Conservation (phyloP, 2,113 vertebrate species). For the Rhea americana region DNA sequence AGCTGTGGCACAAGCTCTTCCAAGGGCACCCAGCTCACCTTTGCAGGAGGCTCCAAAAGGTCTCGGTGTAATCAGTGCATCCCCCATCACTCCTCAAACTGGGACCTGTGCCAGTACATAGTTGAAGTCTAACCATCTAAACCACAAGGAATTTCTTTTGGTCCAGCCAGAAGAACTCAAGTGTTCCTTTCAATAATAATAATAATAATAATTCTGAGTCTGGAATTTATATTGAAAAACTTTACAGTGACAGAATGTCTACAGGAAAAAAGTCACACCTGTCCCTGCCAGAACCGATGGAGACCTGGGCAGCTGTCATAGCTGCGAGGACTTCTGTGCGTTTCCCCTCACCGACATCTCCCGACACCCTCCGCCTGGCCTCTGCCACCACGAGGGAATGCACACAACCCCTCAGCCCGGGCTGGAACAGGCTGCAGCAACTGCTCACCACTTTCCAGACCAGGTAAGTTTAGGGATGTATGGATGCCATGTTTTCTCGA, state of each 20-base stretch:
- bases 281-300: neutral
- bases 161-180: neutral
- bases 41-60: neutral
- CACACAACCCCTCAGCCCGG: fast-evolving
- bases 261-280: neutral
- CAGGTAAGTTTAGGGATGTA: neutral
- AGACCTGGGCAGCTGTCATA: neutral
- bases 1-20: neutral
- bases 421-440: neutral
- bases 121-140: neutral
- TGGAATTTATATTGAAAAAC: neutral
- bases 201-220: neutral
- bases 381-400: fast-evolving
- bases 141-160: conserved; percentile 42
- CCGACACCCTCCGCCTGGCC: no score
- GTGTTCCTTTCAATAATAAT: neutral
- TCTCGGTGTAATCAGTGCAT: neutral
- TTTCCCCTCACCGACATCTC: fast-evolving
- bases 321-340: neutral
- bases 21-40: neutral
- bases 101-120: conserved; percentile 15
- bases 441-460: neutral
- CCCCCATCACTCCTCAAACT: neutral
- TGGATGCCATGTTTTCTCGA: neutral
- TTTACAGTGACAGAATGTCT: neutral